A percentile compares a stretch with the other conserved stretches of the same genome.
These are phyloP conservation scores for Perca fluviatilis DNA, from an alignment of 2,113 vertebrate species.

Conservation along the genomic window DNA sequence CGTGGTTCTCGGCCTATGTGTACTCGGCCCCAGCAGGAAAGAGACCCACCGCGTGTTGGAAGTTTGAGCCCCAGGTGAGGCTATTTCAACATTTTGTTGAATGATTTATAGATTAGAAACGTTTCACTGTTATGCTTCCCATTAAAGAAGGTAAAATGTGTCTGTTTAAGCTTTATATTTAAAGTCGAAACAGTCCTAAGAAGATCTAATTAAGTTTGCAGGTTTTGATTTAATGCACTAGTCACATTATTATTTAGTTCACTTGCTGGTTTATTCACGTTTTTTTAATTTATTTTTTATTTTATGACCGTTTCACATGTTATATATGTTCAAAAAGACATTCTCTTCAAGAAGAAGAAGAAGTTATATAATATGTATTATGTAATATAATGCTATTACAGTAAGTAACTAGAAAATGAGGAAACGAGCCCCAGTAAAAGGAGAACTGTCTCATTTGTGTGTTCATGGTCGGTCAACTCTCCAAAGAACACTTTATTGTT, in stretches of 20 bases:
- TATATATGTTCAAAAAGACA: background rate
- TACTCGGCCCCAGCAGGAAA: constrained; percentile 62
- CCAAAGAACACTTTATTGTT: background rate
- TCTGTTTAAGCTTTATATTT: too few relatives aligned
- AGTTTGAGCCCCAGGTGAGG: constrained; percentile 83
- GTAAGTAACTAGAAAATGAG: background rate
- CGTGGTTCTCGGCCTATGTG: constrained; percentile 79
- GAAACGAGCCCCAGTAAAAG: background rate
- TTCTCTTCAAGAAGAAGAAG: background rate
- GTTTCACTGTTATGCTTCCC: too few relatives aligned
- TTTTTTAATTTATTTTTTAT: too few relatives aligned
- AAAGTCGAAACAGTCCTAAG: too few relatives aligned
- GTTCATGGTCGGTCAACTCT: background rate
- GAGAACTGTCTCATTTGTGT: background rate
- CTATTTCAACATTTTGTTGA: too few relatives aligned
- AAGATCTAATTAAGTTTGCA: background rate
- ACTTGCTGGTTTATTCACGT: background rate
- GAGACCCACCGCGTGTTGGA: constrained; percentile 72
- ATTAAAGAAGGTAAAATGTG: too few relatives aligned
- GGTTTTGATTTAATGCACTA: background rate
- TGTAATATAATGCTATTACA: background rate
- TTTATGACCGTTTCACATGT: background rate
- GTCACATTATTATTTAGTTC: background rate
- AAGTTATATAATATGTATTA: background rate
- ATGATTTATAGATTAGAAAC: background rate